Base-by-base conservation (phyloP, 2,113 vertebrate species). In the Dromas ardeola region DNA sequence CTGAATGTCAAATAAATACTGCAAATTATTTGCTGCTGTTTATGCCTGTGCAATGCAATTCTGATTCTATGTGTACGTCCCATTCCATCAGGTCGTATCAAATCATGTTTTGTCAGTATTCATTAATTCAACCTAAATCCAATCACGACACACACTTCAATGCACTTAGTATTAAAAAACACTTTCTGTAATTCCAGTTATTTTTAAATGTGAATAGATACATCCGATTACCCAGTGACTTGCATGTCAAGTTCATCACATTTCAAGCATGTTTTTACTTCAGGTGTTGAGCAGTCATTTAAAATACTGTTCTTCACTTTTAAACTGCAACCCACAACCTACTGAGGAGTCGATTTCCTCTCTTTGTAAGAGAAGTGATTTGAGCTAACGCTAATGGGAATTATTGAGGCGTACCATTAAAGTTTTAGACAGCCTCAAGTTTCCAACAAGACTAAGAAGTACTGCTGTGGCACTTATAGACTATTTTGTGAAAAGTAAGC, bases 51-150 rank as follows among this genome's bases (percentile, higher is more conserved):
- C 23, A 81, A 95, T 87, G 43, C 76, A 78, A 77, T 92, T 90
- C 90, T 72, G 67, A 77, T 78, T 96, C 62, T 96, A 95, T 91
- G 56, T 27, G 81, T 92, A 90, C 81, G 71, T 98, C 84, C 47
- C 53, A 47, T 95, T 96, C 97, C 90, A 97, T 97, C 73, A 96
- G 83, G 42, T 96, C 95, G 93, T 74, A 71, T 79, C 83, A 95
- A 72, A 76, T 90, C 72, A 61, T 34, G 32, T 95, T 96, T 69
- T 94, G 65, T 81, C 92, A 84, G 34, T 61, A n/a, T 94, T 91
- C 94, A 83, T 84, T 92, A 88, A 79, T 91, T 81, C 86, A 93
- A 38, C 56, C 40, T 69, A 93, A 94, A 78, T 61, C 67, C 83
- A 88, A 32, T 56, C 71, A 90, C 38, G 62, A 59, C 32, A 82